Evolutionary conservation across 2,888 invertebrate species (phyloP), one percentile per base, ranked within the genome.

Genomic region (Geophilus truncorum): DNA sequence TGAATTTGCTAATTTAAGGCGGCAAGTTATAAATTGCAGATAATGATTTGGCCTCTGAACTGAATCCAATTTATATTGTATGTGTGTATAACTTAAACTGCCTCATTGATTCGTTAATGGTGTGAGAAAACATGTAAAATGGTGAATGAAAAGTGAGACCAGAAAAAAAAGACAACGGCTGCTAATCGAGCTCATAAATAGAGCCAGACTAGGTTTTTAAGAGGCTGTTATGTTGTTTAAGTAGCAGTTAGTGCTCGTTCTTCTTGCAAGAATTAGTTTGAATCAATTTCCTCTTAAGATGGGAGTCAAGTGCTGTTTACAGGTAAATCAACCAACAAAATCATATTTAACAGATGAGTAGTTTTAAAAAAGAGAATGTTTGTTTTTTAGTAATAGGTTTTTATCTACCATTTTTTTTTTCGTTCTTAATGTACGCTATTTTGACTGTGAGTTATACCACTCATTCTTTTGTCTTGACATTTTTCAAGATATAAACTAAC

Each of bases 381-480:
- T 15, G 4, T 36, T 9, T 36, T 36, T 36, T 36, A 40, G 15
- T 40, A 40, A 40, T 40, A 40, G 40, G 0, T 9, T 34, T 40
- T n/a, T n/a, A 0, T 40, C 15, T n/a, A n/a, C n/a, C 5, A 7
- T 40, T 10, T 40, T 4, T 40, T 12, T 40, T 40, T 40, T 12
- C n/a, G 40, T 40, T 40, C 40, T n/a, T n/a, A n/a, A n/a, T n/a
- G 40, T 40, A n/a, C n/a, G n/a, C 5, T 9, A 40, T 12, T 40
- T 40, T 40, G 40, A 40, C 40, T 40, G 10, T 40, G 15, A 40
- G 40, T 62, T 62, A 62, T 23, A 21, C 57, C 21, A 21, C 21
- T 62, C 57, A 62, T 62, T 23, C 21, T 62, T 62, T 62, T 62
- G 57, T 62, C 57, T 62, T 62, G 57, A 23, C 57, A 62, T 62